Evolutionary conservation across 2,888 invertebrate species (phyloP), one percentile per base, ranked within the genome.

Genomic region (Thalpophila matura): DNA sequence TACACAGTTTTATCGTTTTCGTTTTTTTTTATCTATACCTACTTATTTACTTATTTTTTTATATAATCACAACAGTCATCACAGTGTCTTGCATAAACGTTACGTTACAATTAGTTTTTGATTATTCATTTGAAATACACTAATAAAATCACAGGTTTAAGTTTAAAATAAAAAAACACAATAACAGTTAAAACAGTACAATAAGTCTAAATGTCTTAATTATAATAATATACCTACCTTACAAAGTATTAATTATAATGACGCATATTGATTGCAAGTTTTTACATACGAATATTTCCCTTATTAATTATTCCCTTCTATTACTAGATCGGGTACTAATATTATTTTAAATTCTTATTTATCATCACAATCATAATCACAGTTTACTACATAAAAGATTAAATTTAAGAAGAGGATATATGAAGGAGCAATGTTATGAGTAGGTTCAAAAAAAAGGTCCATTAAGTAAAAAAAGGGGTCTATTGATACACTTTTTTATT

Each of bases 151-250:
- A 72, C 72, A 72, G 72, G 69, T 72, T 69, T 69, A 72, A 72
- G 69, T 69, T 72, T 72, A 72, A 72, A 72, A 72, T 72, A 72
- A 72, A 72, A 72, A 72, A 72, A 72, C 71, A 72, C 72, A 72
- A 71, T 72, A 72, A 72, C 71, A 72, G 71, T 72, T 69, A 70
- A 71, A 71, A 71, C 68, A 71, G 68, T 71, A 71, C 71, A 71
- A 71, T 71, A 71, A 68, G 68, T 71, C 68, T 68, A 68, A 63
- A 58, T 68, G 71, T 71, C 68, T 71, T 68, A 68, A 64, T 68
- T 72, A 72, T 72, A 68, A 63, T 68, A 71, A 58, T 63, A 58
- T 71, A 68, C 68, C 70, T 68, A 67, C 70, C 70, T 68, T 71
- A 71, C 68, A 67, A 71, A 67, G 63, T 68, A 71, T 71, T 71